Evolutionary conservation across 2,888 invertebrate species (phyloP), one percentile per base, ranked within the genome.

Genomic region (Reticulitermes lucifugus): DNA sequence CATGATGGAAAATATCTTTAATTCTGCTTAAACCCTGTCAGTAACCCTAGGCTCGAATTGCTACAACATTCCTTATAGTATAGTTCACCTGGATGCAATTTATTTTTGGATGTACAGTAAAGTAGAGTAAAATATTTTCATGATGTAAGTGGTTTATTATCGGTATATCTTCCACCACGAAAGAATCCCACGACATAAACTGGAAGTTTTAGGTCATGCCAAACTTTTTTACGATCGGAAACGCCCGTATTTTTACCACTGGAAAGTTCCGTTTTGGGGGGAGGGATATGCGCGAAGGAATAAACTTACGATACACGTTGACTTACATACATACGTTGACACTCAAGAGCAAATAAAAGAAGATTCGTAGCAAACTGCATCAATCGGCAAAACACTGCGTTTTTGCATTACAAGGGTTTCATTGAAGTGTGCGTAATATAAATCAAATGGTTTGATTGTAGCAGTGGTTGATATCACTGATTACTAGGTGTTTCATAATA

Each of bases 101-200:
- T 81, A 81, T 81, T 65, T 81, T 81, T 81, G 70, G 81, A 14
- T n/a, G 41, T 43, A 46, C 81, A 70, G 43, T 81, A 70, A 81
- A 81, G 18, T 70, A 65, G 22, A 41, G 21, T 81, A 81, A 81
- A 70, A 81, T 81, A 81, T 81, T 81, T n/a, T 41, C 43, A 41
- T 65, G 43, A 65, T 81, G 65, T 70, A 2, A 35, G 29, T 29
- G 29, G 25, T 79, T 81, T 65, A 46, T 81, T 46, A 65, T 65
- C 25, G 21, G 60, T 81, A 65, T 60, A 81, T 81, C 41, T 60
- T 65, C 41, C 21, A 9, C 81, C 81, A 65, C 81, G 81, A 75
- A 35, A 43, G 43, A 81, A 70, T 43, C 81, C 81, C n/a, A 46
- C 18, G 65, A 43, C 81, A 46, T 81, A 81, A 81, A 70, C 70